Conservation (phyloP, 2,113 vertebrate species). For the Oncorhynchus keta region DNA sequence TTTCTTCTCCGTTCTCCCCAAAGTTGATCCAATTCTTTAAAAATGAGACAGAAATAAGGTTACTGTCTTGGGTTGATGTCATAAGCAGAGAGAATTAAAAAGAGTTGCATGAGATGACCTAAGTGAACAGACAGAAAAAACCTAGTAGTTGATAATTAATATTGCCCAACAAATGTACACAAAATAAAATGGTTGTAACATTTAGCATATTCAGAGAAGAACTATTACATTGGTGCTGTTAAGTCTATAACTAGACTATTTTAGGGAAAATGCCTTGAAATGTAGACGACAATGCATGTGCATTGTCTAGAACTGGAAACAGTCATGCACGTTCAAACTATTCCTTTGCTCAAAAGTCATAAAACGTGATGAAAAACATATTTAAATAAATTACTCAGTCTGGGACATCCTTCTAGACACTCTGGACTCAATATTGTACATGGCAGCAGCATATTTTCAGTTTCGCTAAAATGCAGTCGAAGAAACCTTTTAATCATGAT, state of each 20-base stretch:
- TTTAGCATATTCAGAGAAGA: no score
- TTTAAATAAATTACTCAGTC: constrained; percentile 42
- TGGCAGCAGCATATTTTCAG: constrained; percentile 45
- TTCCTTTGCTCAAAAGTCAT: constrained; percentile 33
- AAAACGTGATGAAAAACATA: constrained; percentile 57
- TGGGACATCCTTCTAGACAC: constrained; percentile 19
- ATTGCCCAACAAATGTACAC: no score
- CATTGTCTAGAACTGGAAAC: constrained; percentile 10
- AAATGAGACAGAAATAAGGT: not conserved
- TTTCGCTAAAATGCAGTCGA: constrained; percentile 14
- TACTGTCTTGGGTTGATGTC: not conserved
- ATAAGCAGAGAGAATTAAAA: not conserved
- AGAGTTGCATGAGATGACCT: not conserved
- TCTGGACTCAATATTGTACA: constrained; percentile 52
- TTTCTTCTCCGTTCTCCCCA: constrained; percentile 20
- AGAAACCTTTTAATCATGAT: not conserved
- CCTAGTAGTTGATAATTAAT: no score
- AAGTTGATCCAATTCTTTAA: constrained; percentile 35
- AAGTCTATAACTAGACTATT: no score
- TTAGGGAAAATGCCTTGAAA: no score
- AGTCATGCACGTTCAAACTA: constrained; percentile 20
- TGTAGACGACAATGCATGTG: no score
- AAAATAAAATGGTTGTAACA: no score
- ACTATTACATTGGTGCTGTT: no score
- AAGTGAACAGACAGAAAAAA: not conserved